Evolutionary conservation across 2,888 invertebrate species (phyloP).

Genomic region (Diachrysia chrysitis): DNA sequence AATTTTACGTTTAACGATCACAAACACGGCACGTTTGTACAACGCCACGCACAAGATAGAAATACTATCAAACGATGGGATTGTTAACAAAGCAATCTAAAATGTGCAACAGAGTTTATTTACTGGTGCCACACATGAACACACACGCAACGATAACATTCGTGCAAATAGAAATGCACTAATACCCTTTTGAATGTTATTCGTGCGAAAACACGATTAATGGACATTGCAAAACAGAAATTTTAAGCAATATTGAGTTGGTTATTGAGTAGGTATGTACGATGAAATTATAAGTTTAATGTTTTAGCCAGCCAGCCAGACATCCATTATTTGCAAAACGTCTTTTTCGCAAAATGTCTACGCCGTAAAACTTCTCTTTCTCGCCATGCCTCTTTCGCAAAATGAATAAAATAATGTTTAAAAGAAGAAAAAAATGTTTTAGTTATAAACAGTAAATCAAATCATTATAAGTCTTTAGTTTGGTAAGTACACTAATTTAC

Average conservation of each 20-base stretch:
- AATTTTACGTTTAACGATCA: constrained; percentile 28
- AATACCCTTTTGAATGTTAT: constrained; percentile 20
- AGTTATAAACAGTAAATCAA: too few relatives aligned
- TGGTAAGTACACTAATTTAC: too few relatives aligned
- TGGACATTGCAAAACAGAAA: constrained; percentile 21
- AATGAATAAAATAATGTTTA: too few relatives aligned
- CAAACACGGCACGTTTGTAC: constrained; percentile 34
- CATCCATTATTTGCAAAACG: too few relatives aligned
- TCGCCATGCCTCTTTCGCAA: too few relatives aligned
- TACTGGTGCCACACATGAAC: constrained; percentile 44
- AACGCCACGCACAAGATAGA: constrained; percentile 24
- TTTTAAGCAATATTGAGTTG: constrained; percentile 1
- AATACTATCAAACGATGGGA: constrained; percentile 2
- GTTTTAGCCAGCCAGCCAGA: too few relatives aligned
- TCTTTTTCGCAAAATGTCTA: too few relatives aligned
- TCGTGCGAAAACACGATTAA: constrained; percentile 20
- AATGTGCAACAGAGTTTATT: constrained; percentile 58
- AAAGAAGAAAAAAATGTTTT: too few relatives aligned
- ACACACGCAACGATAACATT: constrained; percentile 33
- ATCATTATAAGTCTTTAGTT: too few relatives aligned
- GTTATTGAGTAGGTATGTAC: neutral
- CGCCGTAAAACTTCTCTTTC: too few relatives aligned
- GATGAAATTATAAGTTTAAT: neutral
- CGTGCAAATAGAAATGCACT: constrained; percentile 39
- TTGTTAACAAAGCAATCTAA: constrained; percentile 48